Percentiles rank a stretch among this genome's conserved stretches.
phyloP scores from a whole-genome alignment of 1,140 invertebrate genomes.

The Tetragonula clypearis region DNA sequence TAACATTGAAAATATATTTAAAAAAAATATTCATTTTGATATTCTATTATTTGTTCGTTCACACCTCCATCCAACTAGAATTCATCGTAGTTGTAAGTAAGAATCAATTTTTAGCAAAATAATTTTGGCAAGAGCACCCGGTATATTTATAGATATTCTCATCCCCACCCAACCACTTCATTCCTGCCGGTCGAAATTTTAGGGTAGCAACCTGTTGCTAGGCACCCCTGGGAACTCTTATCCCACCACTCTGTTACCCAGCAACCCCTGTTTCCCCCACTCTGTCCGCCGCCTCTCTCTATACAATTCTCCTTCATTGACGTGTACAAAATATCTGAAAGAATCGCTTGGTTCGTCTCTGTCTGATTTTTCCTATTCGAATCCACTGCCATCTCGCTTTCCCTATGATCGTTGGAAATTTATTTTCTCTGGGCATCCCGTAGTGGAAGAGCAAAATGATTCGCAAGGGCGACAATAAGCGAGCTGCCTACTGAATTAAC shows the following conservation, averaged over 20 bases:
- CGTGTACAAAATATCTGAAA: conserved; percentile 34
- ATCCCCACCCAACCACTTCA: background rate
- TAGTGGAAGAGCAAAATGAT: background rate
- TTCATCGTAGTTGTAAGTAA: background rate
- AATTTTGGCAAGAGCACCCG: background rate
- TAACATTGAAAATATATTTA: background rate
- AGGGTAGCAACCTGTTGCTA: conserved; percentile 80
- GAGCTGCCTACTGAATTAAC: background rate
- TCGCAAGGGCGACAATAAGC: too few species aligned
- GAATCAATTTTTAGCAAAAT: too few species aligned
- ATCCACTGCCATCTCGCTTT: background rate
- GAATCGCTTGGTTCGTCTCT: conserved; percentile 38
- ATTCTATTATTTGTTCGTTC: background rate
- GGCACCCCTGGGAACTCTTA: conserved; percentile 77
- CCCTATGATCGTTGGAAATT: conserved; percentile 16
- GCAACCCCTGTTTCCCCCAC: conserved; percentile 51
- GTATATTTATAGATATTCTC: background rate
- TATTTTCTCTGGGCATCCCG: background rate
- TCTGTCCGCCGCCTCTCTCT: background rate
- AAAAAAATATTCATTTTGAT: background rate
- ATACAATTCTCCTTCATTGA: background rate
- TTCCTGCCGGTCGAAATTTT: conserved; percentile 70
- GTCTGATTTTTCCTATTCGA: background rate
- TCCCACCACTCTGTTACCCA: conserved; percentile 66
- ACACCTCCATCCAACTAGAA: background rate